Percentiles rank a stretch among this genome's conserved stretches.
These are phyloP conservation scores for Acrobasis repandana DNA, from an alignment of 2,888 invertebrate genomes.

Conservation along the genomic window DNA sequence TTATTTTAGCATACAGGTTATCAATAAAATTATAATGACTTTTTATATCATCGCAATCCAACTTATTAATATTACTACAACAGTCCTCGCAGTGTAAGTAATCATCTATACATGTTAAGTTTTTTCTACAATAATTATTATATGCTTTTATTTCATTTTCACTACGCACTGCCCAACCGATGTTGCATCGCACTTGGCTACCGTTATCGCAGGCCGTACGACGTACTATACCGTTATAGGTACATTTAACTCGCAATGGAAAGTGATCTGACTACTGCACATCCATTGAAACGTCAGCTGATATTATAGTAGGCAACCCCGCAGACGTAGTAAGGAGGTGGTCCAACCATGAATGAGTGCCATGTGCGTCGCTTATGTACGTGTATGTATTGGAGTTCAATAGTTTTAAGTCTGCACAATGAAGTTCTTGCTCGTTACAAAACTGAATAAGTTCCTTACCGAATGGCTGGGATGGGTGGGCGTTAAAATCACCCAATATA, in stretches of 20 bases:
- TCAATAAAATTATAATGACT: no score
- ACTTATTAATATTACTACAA: no score
- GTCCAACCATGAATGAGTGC: conserved; percentile 30
- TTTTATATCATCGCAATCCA: no score
- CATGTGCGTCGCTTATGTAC: conserved; percentile 32
- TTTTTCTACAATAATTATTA: no score
- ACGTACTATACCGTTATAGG: neutral
- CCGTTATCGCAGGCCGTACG: no score
- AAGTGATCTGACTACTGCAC: conserved; percentile 21
- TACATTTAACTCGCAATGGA: conserved; percentile 15
- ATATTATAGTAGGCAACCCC: neutral
- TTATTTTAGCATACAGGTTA: no score
- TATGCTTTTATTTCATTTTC: no score
- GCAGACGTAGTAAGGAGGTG: conserved; percentile 26
- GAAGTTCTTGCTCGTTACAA: conserved; percentile 29
- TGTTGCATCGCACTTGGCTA: no score
- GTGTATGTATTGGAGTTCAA: conserved; percentile 27
- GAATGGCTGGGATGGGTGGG: conserved; percentile 32
- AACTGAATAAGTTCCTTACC: conserved; percentile 18
- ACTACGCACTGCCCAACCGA: no score
- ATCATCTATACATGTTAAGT: no score
- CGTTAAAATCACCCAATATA: no score
- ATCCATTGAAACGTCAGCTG: conserved; percentile 3
- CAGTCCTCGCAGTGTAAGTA: no score
- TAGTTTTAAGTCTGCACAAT: conserved; percentile 29